Base-by-base conservation (phyloP, 1,140 invertebrate species). In the Orius laevigatus region DNA sequence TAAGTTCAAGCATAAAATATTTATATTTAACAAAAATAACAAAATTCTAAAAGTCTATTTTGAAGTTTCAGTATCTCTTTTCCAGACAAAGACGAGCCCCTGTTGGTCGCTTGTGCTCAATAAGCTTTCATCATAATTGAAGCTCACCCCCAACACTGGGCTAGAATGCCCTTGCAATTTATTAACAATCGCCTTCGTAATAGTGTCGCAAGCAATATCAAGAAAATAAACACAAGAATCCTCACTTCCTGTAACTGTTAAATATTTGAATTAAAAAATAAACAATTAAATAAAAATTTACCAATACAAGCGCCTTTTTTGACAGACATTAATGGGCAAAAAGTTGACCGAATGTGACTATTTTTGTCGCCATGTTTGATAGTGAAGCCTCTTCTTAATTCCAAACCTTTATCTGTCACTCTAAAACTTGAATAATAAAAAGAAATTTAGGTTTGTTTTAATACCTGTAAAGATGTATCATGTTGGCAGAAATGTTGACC, bases 51-150 rank as follows among this genome's bases (percentile, higher is more conserved):
- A 25, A 25, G 8, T 25, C 25, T 25, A 25, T 25, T 25, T 25
- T 25, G 25, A 25, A 4, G 25, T 25, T 25, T 25, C 25, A 8
- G 25, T 25, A 25, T 25, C 25, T 25, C 25, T 25, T 25, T 25
- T 78, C 85, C 86, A 90, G 45, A 90, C 73, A 58, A 91, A 90
- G 49, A 91, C 79, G 55, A 85, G 75, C 6, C 86, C 87, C 57
- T 83, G 73, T 46, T 76, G 67, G 69, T 92, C 88, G 61, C 79
- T 83, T 20, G 83, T 85, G 36, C 85, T 86, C 25, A 92, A 66
- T 51, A 90, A 67, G 60, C 81, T 84, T 67, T 91, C 87, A 66
- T 91, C 84, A 66, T 84, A 86, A 67, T 88, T 90, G 62, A 92
- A 90, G 57, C 77, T 80, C 10, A 91, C 78, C 48, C 84, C 80